Evolutionary conservation across 2,888 invertebrate species (phyloP).

Genomic region (Drosophila silvestris): DNA sequence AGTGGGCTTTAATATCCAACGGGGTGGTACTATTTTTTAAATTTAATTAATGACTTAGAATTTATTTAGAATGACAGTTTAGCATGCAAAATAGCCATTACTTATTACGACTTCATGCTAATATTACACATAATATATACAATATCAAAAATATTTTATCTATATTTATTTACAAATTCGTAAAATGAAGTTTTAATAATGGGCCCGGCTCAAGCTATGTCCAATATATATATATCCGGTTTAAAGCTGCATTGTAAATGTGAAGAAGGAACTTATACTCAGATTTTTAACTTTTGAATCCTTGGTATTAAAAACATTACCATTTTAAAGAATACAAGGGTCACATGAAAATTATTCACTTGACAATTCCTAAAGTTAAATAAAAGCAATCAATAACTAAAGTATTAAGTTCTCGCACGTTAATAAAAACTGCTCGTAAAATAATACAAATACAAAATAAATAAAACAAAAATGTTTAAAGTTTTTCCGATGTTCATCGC

Average conservation of each 20-base stretch:
- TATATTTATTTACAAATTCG: neutral
- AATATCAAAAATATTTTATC: neutral
- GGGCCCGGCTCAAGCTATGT: neutral
- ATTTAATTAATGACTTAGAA: slow-evolving; percentile 23
- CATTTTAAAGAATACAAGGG: neutral
- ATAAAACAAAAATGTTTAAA: neutral
- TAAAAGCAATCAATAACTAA: neutral
- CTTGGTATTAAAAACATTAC: neutral
- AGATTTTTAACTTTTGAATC: neutral
- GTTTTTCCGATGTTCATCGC: neutral
- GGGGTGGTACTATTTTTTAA: slow-evolving; percentile 89
- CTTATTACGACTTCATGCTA: slow-evolving; percentile 16
- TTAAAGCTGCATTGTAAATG: neutral
- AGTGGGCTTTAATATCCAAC: slow-evolving; percentile 90
- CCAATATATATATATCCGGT: neutral
- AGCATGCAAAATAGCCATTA: slow-evolving; percentile 30
- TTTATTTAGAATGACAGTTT: neutral
- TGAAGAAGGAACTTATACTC: too few relatives aligned
- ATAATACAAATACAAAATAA: neutral
- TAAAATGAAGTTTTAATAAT: neutral
- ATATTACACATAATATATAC: neutral
- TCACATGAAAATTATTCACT: neutral
- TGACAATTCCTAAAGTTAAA: neutral
- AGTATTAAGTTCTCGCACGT: neutral
- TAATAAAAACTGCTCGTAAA: neutral